Base-by-base conservation (phyloP, 1,140 invertebrate species). In the Ctenoplectra terminalis region DNA sequence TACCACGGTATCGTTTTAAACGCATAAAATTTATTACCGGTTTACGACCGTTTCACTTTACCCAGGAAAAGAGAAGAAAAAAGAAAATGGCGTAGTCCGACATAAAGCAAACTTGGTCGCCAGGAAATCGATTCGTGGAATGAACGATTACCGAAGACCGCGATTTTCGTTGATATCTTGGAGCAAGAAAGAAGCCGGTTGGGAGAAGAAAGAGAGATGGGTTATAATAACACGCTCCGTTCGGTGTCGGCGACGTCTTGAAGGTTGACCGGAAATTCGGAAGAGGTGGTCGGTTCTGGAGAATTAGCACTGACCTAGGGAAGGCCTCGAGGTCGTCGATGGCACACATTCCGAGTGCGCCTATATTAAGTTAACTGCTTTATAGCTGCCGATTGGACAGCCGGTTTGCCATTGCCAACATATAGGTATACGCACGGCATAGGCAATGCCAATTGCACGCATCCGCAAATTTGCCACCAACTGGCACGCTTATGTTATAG, bases 401-500 rank as follows among this genome's bases (percentile, higher is more conserved):
- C 80, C 77, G 81, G 79, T 84, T 74, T 64, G 81, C 69, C 63
- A 75, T 81, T 83, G 80, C 79, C 85, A 74, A 82, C 81, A 70
- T 86, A 87, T 89, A 89, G 79, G 75, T 89, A 83, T 81, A 87
- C 60, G 82, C 85, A 83, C 85, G 86, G 82, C 76, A 87, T 84
- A 90, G 88, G 84, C 88, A 89, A 89, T 90, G 90, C 90, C 91
- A 93, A 93, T 93, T 93, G 91, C 89, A 92, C 81, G 90, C 91
- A 93, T 93, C 91, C 92, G 92, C 92, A 93, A 92, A 92, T 93
- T 93, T 92, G 85, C 91, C 87, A 89, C 88, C 91, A 91, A 92
- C 90, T 90, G 91, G 85, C 90, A 92, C 87, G 91, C 88, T 90
- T 91, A 90, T 90, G 90, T 92, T 88, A 91, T 88, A 88, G 89